Evolutionary conservation across 2,888 invertebrate species (phyloP), one percentile per base, ranked within the genome.

Genomic region (Spisula subtruncata): DNA sequence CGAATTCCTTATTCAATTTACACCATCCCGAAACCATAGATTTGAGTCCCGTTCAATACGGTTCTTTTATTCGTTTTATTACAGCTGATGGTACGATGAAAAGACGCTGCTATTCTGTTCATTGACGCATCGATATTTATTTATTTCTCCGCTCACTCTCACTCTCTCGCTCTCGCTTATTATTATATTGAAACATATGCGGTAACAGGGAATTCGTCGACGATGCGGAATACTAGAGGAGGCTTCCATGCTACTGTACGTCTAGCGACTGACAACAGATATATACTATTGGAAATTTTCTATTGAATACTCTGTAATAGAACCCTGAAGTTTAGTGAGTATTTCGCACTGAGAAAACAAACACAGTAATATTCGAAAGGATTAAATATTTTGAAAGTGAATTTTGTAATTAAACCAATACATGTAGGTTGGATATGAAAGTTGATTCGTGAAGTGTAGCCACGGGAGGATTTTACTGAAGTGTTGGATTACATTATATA

Each of bases 1-100:
- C 60, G 60, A 66, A 66, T 66, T 25, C n/a, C 60, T 66, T 66
- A 66, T 66, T 66, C 60, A 66, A 66, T 66, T n/a, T 8, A 25
- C 25, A 25, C 60, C 25, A 66, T 66, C 25, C 60, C 25, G 25
- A 8, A 12, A 66, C 60, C n/a, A 25, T 66, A 25, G 25, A 66
- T 66, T 25, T 66, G 60, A 66, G 60, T 25, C 25, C 60, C 60
- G 60, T 25, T 66, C 60, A 66, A 66, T 66, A 66, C 1, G 0
- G 8, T 66, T 66, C 60, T 66, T 66, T 66, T 25, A 66, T 66
- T 66, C 60, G 25, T 25, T 25, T 25, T 66, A 66, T 10, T 66
- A 66, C 60, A 25, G 60, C 25, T 66, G 60, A 66, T 66, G 60
- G n/a, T 66, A 66, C 4, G n/a, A 66, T 25, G n/a, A 66, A 66